Evolutionary conservation across 1,140 invertebrate genomes (phyloP).

Genomic region (Cecropterus lyciades): DNA sequence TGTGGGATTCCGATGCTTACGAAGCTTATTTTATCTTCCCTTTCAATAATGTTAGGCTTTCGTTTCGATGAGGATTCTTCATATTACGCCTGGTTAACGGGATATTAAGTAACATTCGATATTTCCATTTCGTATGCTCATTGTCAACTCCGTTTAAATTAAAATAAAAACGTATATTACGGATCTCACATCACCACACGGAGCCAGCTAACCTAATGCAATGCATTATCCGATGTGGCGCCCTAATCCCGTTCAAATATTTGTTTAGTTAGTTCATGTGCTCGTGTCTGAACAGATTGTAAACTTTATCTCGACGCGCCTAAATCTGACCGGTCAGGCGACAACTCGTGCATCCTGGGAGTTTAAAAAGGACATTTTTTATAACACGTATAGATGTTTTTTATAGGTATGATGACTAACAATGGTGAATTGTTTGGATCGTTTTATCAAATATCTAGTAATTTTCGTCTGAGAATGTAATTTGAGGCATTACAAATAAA

Average conservation of each 20-base stretch:
- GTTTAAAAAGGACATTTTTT: neutral
- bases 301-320: constrained; percentile 65
- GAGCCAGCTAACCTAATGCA: neutral
- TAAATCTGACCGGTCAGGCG: constrained; percentile 59
- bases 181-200: constrained; percentile 12
- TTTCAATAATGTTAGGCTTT: constrained; percentile 39
- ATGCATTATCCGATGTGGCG: constrained; percentile 37
- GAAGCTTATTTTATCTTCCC: constrained; percentile 32
- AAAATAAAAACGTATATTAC: no score
- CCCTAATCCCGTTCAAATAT: constrained; percentile 63
- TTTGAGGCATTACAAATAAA: no score
- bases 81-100: no score
- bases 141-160: neutral
- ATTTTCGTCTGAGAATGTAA: no score
- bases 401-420: no score
- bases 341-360: constrained; percentile 15
- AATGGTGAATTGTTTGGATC: no score
- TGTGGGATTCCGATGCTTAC: constrained; percentile 45
- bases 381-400: neutral
- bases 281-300: constrained; percentile 65
- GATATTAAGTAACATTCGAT: no score
- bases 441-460: no score
- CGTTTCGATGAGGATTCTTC: neutral
- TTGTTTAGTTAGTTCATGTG: constrained; percentile 63
- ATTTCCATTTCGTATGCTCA: no score